These are phyloP conservation scores for Chloropsis hardwickii DNA, from an alignment of 2,113 vertebrate genomes.

Conservation along the genomic window DNA sequence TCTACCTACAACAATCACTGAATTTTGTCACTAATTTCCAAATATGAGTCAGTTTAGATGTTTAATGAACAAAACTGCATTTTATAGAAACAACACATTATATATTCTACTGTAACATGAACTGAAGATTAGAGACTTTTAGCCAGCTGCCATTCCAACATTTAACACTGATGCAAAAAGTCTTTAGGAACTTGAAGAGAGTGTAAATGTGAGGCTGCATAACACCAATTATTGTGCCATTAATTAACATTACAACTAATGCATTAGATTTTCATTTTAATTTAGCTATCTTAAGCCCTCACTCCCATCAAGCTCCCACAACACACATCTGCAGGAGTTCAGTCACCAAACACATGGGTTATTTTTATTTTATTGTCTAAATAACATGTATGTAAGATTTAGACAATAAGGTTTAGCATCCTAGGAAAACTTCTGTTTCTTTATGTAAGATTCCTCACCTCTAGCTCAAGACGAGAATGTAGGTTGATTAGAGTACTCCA, in stretches of 20 bases:
- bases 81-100: background rate
- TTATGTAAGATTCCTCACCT: slow-evolving; percentile 73
- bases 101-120: background rate
- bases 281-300: background rate
- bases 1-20: background rate
- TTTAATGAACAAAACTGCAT: background rate
- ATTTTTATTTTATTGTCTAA: background rate
- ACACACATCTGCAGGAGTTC: background rate
- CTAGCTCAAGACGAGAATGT: slow-evolving; percentile 82
- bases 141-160: background rate
- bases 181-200: background rate
- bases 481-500: slow-evolving; percentile 93
- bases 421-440: background rate
- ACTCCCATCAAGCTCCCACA: background rate
- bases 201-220: background rate
- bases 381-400: background rate
- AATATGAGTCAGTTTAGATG: background rate
- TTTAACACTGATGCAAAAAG: background rate
- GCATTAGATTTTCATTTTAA: background rate
- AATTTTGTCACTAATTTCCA: background rate
- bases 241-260: background rate
- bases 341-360: background rate
- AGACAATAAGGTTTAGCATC: background rate
- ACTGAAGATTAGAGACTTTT: background rate
- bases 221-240: background rate